Conservation (phyloP, 2,888 invertebrate genomes). For the Aphrophora alni region DNA sequence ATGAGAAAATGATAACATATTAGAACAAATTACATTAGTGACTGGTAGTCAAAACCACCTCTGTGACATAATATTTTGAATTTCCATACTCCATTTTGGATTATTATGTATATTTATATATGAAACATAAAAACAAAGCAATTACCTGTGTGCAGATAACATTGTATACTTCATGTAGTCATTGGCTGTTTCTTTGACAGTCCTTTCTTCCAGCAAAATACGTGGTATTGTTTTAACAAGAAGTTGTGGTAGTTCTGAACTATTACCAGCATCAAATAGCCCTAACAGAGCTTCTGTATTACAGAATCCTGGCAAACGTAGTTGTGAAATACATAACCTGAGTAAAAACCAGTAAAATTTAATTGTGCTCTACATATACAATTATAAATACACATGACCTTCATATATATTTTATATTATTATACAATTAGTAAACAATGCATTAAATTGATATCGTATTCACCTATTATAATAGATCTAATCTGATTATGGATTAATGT, state of each 20-base stretch:
- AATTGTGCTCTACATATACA: not conserved
- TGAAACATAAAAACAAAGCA: too few species aligned
- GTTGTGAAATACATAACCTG: constrained; percentile 77
- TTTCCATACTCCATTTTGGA: too few species aligned
- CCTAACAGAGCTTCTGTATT: constrained; percentile 83
- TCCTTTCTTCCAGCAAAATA: constrained; percentile 79
- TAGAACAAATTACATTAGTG: too few species aligned
- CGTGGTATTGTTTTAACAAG: constrained; percentile 79
- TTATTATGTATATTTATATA: too few species aligned
- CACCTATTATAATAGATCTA: too few species aligned
- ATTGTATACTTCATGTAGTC: constrained; percentile 88
- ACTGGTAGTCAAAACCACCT: too few species aligned
- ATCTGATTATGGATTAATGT: too few species aligned
- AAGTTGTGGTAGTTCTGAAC: constrained; percentile 70
- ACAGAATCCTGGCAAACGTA: constrained; percentile 78
- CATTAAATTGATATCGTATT: too few species aligned
- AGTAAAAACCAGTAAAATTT: not conserved
- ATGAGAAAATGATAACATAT: too few species aligned
- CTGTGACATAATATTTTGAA: too few species aligned
- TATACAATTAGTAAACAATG: too few species aligned
- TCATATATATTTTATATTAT: too few species aligned
- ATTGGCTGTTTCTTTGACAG: constrained; percentile 78
- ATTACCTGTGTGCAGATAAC: constrained; percentile 75
- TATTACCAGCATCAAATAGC: constrained; percentile 81
- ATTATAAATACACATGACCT: not conserved